Percentiles rank a stretch among this genome's conserved stretches.
Conservation (phyloP, 2,888 invertebrate genomes). For the Tryphoninae sp. region DNA sequence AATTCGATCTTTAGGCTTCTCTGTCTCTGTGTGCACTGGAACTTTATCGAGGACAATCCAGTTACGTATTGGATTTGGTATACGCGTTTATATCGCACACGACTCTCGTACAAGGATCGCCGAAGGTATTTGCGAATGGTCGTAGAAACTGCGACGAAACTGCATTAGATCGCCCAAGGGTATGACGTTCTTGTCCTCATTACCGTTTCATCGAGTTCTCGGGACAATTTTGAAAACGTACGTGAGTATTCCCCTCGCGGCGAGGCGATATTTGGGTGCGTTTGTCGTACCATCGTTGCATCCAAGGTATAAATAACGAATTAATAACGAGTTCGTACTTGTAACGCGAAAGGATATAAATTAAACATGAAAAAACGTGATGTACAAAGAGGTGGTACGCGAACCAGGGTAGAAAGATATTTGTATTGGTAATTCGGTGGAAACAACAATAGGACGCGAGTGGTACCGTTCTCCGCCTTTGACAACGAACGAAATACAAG, state of each 20-base stretch:
- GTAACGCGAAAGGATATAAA: background rate
- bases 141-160: background rate
- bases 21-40: slow-evolving; percentile 27
- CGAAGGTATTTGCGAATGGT: background rate
- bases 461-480: background rate
- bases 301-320: too few species aligned
- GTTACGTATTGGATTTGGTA: slow-evolving; percentile 40
- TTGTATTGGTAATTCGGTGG: background rate
- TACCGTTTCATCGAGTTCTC: background rate
- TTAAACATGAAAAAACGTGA: background rate
- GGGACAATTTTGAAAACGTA: background rate
- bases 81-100: slow-evolving; percentile 23
- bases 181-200: background rate
- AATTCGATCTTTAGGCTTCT: slow-evolving; percentile 59
- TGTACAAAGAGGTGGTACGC: background rate
- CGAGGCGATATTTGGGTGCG: too few species aligned
- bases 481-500: background rate
- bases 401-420: background rate
- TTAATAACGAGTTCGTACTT: background rate
- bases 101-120: background rate
- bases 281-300: too few species aligned
- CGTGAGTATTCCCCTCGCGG: too few species aligned
- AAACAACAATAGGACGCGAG: background rate
- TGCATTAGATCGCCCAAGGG: slow-evolving; percentile 1
- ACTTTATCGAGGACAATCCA: slow-evolving; percentile 50